A percentile compares a stretch with the other conserved stretches of the same genome.
phyloP scores from a whole-genome alignment of 2,797 vertebrate species.

The Pterois miles region DNA sequence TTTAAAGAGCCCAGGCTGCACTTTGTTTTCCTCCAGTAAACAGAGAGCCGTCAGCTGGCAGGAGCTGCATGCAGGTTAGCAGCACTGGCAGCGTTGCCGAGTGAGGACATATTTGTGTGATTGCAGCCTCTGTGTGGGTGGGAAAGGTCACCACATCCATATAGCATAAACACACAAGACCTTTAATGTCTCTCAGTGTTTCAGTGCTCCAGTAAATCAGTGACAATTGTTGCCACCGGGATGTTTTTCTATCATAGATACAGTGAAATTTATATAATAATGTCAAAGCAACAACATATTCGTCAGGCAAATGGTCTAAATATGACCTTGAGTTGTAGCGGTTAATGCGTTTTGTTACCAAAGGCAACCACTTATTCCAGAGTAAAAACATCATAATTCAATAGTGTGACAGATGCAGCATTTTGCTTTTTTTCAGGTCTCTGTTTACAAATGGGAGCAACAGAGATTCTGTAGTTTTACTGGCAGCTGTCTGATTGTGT shows the following conservation, averaged over 20 bases:
- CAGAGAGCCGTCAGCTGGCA: conserved; percentile 20
- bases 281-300: conserved; percentile 43
- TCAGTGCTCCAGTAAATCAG: conserved; percentile 27
- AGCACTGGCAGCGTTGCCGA: conserved; percentile 13
- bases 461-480: background rate
- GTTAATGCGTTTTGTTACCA: conserved; percentile 60
- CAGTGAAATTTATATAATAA: conserved; percentile 35
- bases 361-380: conserved; percentile 40
- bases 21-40: conserved; percentile 34
- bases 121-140: conserved; percentile 47
- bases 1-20: conserved; percentile 1
- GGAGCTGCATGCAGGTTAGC: conserved; percentile 43
- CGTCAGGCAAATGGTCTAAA: conserved; percentile 53
- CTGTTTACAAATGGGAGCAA: background rate
- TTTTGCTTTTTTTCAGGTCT: background rate
- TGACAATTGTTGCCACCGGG: conserved; percentile 37
- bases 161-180: conserved; percentile 56
- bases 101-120: conserved; percentile 46
- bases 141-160: conserved; percentile 52
- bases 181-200: conserved; percentile 47
- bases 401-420: background rate
- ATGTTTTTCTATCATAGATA: conserved; percentile 48
- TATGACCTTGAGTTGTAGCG: conserved; percentile 32
- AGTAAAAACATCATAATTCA: conserved; percentile 44
- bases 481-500: too few relatives aligned